Evolutionary conservation across 2,797 vertebrate genomes (phyloP).

Genomic region (Rhodeus uyekii): DNA sequence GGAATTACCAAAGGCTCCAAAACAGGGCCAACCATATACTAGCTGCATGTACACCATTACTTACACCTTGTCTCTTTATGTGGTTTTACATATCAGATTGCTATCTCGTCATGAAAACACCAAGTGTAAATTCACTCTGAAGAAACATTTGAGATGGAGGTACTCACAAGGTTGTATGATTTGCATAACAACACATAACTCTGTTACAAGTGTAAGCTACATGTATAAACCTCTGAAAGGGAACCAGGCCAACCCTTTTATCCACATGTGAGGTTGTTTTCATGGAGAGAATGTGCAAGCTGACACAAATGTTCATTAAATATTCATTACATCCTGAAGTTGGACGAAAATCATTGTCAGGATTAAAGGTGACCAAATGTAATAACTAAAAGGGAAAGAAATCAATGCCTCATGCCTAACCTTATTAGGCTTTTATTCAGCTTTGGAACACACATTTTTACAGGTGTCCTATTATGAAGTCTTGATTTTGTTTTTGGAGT

Average conservation of each 20-base stretch:
- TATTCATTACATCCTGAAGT: background rate
- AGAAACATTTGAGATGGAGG: background rate
- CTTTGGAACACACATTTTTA: background rate
- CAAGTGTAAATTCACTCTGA: background rate
- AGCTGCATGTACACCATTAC: slow-evolving; percentile 11
- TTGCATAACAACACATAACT: background rate
- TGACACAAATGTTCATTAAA: background rate
- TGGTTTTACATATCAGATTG: background rate
- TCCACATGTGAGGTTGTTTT: background rate
- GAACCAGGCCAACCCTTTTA: background rate
- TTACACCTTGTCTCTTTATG: background rate
- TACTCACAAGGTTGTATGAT: background rate
- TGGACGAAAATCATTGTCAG: background rate
- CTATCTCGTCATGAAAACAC: background rate
- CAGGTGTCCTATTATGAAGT: no score
- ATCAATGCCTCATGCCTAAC: background rate
- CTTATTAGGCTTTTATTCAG: background rate
- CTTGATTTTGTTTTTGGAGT: no score
- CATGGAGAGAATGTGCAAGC: background rate
- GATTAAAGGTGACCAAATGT: background rate
- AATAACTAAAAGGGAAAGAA: background rate
- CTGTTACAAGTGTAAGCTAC: background rate
- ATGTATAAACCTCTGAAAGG: background rate
- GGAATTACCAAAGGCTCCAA: slow-evolving; percentile 5
- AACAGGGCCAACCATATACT: slow-evolving; percentile 8